Evolutionary conservation across 2,797 vertebrate genomes (phyloP).

Genomic region (Microctenopoma lineatum): DNA sequence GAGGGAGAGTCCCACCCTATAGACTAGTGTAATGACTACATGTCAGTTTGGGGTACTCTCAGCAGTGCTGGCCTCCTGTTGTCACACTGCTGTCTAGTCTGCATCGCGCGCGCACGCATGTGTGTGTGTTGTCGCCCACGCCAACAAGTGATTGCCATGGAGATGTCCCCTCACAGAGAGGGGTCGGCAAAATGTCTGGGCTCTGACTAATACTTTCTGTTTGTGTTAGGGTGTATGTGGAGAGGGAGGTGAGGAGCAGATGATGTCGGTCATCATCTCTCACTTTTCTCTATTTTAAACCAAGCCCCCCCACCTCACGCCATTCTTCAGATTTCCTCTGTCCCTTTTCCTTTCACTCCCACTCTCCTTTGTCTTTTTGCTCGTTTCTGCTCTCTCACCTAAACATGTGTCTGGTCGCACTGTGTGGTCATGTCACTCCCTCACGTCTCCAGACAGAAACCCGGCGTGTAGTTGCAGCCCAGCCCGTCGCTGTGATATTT

Average conservation of each 20-base stretch:
- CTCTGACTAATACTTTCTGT: constrained; percentile 76
- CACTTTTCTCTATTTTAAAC: constrained; percentile 16
- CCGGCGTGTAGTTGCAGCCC: constrained; percentile 28
- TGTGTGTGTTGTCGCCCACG: constrained; percentile 49
- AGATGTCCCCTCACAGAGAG: constrained; percentile 64
- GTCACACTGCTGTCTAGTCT: constrained; percentile 47
- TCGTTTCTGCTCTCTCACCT: constrained; percentile 11
- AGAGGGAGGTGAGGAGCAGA: constrained; percentile 43
- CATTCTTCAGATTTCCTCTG: constrained; percentile 1
- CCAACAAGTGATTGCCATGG: constrained; percentile 60
- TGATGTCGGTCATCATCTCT: constrained; percentile 43
- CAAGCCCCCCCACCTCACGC: neutral
- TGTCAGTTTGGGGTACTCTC: constrained; percentile 65
- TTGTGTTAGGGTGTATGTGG: constrained; percentile 51
- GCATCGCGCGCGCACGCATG: neutral
- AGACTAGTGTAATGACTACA: constrained; percentile 65
- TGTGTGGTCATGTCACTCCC: constrained; percentile 60
- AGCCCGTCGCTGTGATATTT: constrained; percentile 38
- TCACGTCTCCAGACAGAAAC: constrained; percentile 56
- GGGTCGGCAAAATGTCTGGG: constrained; percentile 69
- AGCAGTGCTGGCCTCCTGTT: constrained; percentile 61
- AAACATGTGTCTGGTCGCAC: constrained; percentile 54
- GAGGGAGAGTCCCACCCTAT: constrained; percentile 60
- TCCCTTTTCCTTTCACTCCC: constrained; percentile 11
- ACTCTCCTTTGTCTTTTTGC: neutral